Evolutionary conservation across 2,113 vertebrate genomes (phyloP).

Genomic region (Willisornis vidua): DNA sequence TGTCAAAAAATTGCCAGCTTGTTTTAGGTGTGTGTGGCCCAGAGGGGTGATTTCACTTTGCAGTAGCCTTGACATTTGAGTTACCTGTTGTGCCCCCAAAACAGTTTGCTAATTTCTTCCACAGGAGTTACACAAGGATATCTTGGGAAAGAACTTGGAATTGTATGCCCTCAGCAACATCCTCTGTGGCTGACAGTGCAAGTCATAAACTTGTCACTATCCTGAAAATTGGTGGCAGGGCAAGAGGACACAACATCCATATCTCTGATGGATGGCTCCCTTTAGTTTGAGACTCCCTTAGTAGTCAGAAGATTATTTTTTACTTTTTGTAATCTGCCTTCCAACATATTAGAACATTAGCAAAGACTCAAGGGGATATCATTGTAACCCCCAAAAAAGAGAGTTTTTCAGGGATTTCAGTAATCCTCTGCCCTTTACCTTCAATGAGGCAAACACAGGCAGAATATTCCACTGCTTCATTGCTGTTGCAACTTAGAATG

Average conservation of each 20-base stretch:
- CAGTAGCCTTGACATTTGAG: not conserved
- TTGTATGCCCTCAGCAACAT: not conserved
- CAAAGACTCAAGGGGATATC: not conserved
- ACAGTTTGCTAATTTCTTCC: not conserved
- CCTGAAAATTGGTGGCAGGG: slow-evolving; percentile 8
- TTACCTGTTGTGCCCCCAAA: not conserved
- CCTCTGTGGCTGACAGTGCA: not conserved
- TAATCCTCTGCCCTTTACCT: not conserved
- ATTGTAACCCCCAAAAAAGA: not conserved
- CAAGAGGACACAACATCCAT: slow-evolving; percentile 7
- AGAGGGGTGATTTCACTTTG: not conserved
- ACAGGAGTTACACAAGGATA: not conserved
- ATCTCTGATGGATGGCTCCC: slow-evolving; percentile 20
- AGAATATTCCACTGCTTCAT: not conserved
- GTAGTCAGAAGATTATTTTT: not conserved
- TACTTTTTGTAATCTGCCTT: not conserved
- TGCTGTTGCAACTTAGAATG: not conserved
- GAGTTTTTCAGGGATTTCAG: not conserved
- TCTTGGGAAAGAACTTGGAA: not conserved
- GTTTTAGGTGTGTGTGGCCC: accelerated
- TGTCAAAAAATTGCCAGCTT: not conserved
- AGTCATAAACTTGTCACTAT: slow-evolving; percentile 47
- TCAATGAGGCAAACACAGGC: not conserved
- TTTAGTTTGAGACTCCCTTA: not conserved
- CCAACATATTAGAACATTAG: not conserved